Conservation (phyloP, 2,888 invertebrate genomes). For the Masnerella sp. region DNA sequence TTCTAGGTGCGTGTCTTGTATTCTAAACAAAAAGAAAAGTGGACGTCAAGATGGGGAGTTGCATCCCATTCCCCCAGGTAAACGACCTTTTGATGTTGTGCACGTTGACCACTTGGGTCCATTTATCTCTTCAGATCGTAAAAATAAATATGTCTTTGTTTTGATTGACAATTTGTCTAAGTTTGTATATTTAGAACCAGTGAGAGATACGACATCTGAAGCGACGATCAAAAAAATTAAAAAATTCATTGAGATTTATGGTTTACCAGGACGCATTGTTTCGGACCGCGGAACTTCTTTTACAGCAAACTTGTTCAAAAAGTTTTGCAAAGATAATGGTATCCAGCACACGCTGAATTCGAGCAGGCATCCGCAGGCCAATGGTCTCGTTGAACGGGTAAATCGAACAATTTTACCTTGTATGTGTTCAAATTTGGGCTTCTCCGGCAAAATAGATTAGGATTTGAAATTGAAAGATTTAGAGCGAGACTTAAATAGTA, state of each 20-base stretch:
- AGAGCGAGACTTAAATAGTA: neutral
- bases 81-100: constrained; percentile 2
- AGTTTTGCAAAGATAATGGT: constrained; percentile 39
- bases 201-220: neutral
- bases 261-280: constrained; percentile 52
- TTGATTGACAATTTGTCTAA: neutral
- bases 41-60: neutral
- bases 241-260: constrained; percentile 24
- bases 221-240: neutral
- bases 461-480: neutral
- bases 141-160: neutral
- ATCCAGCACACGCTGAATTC: constrained; percentile 30
- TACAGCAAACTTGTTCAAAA: constrained; percentile 36
- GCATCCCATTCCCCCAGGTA: constrained; percentile 1
- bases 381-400: constrained; percentile 11
- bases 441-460: neutral
- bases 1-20: neutral
- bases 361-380: constrained; percentile 18
- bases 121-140: neutral
- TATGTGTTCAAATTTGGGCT: neutral
- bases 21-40: neutral
- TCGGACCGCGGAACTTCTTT: constrained; percentile 56
- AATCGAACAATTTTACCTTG: neutral
- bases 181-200: neutral
- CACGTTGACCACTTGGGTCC: neutral